phyloP scores from a whole-genome alignment of 2,888 invertebrate species.

The Eupithecia pulchellata region DNA sequence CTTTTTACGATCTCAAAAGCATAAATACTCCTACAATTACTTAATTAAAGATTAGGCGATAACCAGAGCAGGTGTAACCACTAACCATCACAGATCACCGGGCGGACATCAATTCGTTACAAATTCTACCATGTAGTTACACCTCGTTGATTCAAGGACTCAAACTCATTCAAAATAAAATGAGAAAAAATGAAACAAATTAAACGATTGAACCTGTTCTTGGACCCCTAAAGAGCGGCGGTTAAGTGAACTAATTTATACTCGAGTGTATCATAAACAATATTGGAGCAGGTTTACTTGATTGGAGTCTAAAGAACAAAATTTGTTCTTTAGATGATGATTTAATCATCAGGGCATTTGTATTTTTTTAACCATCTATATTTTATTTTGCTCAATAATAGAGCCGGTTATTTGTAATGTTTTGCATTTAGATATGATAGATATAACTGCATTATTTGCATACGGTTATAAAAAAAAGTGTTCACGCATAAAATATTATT shows the following conservation, averaged over 20 bases:
- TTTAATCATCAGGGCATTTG: background rate
- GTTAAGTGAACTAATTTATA: slow-evolving; percentile 84
- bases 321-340: no score
- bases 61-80: slow-evolving; percentile 73
- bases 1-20: slow-evolving; percentile 39
- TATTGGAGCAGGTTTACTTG: slow-evolving; percentile 49
- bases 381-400: background rate
- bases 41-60: slow-evolving; percentile 75
- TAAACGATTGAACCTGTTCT: slow-evolving; percentile 81
- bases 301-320: slow-evolving; percentile 15
- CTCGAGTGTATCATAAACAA: slow-evolving; percentile 80
- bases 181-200: slow-evolving; percentile 77
- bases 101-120: slow-evolving; percentile 83
- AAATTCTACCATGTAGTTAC: slow-evolving; percentile 82
- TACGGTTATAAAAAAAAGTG: background rate
- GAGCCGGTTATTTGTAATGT: background rate
- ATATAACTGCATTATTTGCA: background rate
- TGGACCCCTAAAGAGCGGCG: slow-evolving; percentile 82
- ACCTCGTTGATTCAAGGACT: slow-evolving; percentile 85
- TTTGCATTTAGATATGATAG: background rate
- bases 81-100: slow-evolving; percentile 67
- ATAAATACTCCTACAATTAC: slow-evolving; percentile 65
- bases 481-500: no score
- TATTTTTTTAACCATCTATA: background rate
- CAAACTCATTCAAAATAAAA: slow-evolving; percentile 78